Evolutionary conservation across 2,113 vertebrate genomes (phyloP).

Genomic region (Oxygymnocypris stewartii): DNA sequence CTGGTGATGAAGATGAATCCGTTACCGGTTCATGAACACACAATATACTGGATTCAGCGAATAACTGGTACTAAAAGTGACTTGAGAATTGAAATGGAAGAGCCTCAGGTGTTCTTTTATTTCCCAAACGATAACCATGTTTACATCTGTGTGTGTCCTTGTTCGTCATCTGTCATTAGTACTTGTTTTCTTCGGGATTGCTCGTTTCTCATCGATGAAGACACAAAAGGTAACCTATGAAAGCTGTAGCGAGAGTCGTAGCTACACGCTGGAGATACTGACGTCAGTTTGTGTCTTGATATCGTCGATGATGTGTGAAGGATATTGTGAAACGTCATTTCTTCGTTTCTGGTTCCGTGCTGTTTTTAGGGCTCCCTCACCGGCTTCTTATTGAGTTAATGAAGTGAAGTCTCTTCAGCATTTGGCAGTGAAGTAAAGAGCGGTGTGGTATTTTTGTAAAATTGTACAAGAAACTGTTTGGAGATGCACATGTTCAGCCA

Average conservation of each 20-base stretch:
- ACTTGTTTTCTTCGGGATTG: background rate
- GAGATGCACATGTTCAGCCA: slow-evolving; percentile 37
- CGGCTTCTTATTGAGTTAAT: slow-evolving; percentile 38
- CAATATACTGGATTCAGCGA: slow-evolving; percentile 26
- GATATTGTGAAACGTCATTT: background rate
- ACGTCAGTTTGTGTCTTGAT: slow-evolving; percentile 56
- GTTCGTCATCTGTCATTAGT: slow-evolving; percentile 17
- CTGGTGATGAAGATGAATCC: background rate
- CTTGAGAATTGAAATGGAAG: slow-evolving; percentile 39
- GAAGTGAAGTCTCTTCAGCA: slow-evolving; percentile 17
- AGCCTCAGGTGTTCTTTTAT: slow-evolving; percentile 64
- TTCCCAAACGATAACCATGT: slow-evolving; percentile 57
- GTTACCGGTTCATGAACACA: background rate
- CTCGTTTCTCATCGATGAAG: slow-evolving; percentile 19
- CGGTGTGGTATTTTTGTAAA: slow-evolving; percentile 61
- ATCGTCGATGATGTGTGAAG: background rate
- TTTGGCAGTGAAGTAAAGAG: slow-evolving; percentile 29
- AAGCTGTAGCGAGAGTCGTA: slow-evolving; percentile 63
- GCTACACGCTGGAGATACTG: slow-evolving; percentile 68
- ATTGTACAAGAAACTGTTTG: slow-evolving; percentile 43
- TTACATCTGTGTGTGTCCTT: slow-evolving; percentile 64
- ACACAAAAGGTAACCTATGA: slow-evolving; percentile 69
- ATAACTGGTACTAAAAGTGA: slow-evolving; percentile 22
- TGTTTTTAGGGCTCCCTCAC: background rate
- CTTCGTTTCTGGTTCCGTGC: background rate